Evolutionary conservation across 1,140 invertebrate species (phyloP).

Genomic region (Hormaphis cornu): DNA sequence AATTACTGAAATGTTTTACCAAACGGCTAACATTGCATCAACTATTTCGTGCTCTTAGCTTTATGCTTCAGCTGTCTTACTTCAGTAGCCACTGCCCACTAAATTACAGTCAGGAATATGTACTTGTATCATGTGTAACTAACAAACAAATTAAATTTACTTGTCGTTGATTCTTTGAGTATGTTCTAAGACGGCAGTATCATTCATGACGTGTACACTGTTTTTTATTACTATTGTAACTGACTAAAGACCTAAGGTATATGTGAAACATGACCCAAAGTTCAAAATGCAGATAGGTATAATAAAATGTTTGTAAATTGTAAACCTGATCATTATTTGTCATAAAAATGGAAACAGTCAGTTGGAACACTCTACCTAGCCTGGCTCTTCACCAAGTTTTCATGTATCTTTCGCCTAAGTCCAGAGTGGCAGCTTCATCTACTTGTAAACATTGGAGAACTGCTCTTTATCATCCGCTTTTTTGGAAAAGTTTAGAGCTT

Average conservation of each 20-base stretch:
- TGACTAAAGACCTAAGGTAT: neutral
- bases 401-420: slow-evolving; percentile 49
- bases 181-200: no score
- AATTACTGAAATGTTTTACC: no score
- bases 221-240: neutral
- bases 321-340: neutral
- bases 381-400: slow-evolving; percentile 55
- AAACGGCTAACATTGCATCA: no score
- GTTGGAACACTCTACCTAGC: slow-evolving; percentile 51
- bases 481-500: slow-evolving; percentile 43
- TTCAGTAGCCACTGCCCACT: no score
- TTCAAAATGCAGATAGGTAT: neutral
- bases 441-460: slow-evolving; percentile 54
- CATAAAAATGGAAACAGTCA: slow-evolving; percentile 1
- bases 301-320: neutral
- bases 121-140: no score
- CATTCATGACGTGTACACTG: neutral
- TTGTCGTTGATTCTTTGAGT: no score
- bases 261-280: neutral
- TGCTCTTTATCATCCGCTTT: slow-evolving; percentile 52
- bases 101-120: no score
- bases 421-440: slow-evolving; percentile 50
- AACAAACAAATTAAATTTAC: no score
- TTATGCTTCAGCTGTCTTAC: no score
- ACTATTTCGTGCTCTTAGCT: no score